These are phyloP conservation scores for Lottia gigantea DNA, from an alignment of 2,888 invertebrate genomes.

Conservation along the genomic window DNA sequence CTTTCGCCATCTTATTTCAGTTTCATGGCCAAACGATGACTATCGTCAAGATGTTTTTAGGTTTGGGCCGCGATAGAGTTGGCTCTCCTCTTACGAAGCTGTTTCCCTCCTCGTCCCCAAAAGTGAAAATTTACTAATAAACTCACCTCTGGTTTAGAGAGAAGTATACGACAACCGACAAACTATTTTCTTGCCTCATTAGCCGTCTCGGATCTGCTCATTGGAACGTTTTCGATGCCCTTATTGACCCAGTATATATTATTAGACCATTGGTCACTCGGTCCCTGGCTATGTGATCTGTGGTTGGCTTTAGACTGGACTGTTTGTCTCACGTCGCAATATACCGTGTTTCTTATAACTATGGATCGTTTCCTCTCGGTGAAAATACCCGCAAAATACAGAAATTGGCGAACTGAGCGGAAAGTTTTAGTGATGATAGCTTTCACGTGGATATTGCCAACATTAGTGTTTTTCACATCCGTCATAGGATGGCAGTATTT, in stretches of 20 bases:
- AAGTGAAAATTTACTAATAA: too few relatives aligned
- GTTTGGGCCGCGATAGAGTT: too few relatives aligned
- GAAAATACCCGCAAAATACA: constrained; percentile 95
- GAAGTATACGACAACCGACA: constrained; percentile 91
- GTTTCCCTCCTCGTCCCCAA: too few relatives aligned
- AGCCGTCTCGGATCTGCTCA: constrained; percentile 95
- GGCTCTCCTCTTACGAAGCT: too few relatives aligned
- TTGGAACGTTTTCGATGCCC: constrained; percentile 98
- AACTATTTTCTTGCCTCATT: constrained; percentile 99
- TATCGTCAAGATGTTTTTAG: too few relatives aligned
- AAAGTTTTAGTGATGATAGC: constrained; percentile 93
- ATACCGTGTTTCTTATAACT: constrained; percentile 97
- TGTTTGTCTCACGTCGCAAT: constrained; percentile 98
- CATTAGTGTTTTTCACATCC: constrained; percentile 94
- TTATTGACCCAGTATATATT: constrained; percentile 98
- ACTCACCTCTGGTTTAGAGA: constrained; percentile 91
- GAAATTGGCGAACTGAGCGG: constrained; percentile 95
- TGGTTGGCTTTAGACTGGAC: constrained; percentile 99
- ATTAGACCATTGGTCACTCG: constrained; percentile 96
- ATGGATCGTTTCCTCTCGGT: constrained; percentile 99
- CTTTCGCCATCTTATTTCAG: too few relatives aligned
- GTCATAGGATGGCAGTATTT: constrained; percentile 99
- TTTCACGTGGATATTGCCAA: constrained; percentile 96
- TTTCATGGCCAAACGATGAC: too few relatives aligned
- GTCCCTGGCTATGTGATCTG: constrained; percentile 93